Conservation (phyloP, 2,113 vertebrate genomes). For the Amia ocellicauda region DNA sequence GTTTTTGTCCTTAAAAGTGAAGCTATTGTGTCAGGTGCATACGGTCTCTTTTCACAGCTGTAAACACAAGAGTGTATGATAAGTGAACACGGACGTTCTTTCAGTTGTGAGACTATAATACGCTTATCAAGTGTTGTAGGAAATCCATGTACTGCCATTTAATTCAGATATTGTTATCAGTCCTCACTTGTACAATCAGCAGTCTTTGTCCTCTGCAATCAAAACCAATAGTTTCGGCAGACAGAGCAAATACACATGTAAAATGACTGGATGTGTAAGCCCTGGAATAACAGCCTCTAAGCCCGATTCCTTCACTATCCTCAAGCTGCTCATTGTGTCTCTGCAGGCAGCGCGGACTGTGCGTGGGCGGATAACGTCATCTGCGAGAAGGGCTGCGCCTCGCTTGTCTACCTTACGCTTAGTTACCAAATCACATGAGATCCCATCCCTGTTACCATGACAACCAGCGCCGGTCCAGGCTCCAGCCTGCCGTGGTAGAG, state of each 20-base stretch:
- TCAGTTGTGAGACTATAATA: background rate
- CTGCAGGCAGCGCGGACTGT: constrained; percentile 15
- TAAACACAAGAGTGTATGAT: background rate
- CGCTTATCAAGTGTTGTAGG: background rate
- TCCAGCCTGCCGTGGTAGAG: constrained; percentile 62
- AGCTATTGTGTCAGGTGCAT: constrained; percentile 10
- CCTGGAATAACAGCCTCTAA: background rate
- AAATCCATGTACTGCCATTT: constrained; percentile 1
- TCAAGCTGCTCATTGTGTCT: constrained; percentile 32
- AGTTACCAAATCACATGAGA: constrained; percentile 46
- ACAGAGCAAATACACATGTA: background rate
- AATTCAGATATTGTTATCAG: background rate
- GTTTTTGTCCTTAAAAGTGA: no score
- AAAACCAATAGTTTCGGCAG: background rate
- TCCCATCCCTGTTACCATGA: constrained; percentile 56
- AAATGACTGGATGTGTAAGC: no score
- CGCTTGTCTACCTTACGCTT: constrained; percentile 11
- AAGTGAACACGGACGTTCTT: background rate
- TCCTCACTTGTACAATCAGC: no score
- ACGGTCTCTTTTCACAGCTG: constrained; percentile 5
- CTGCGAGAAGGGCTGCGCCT: constrained; percentile 6
- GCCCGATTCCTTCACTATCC: constrained; percentile 20
- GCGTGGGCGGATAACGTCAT: constrained; percentile 25
- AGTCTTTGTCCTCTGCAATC: background rate
- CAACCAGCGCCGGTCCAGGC: constrained; percentile 63